Evolutionary conservation across 2,113 vertebrate genomes (phyloP).

Genomic region (Mastomys coucha): DNA sequence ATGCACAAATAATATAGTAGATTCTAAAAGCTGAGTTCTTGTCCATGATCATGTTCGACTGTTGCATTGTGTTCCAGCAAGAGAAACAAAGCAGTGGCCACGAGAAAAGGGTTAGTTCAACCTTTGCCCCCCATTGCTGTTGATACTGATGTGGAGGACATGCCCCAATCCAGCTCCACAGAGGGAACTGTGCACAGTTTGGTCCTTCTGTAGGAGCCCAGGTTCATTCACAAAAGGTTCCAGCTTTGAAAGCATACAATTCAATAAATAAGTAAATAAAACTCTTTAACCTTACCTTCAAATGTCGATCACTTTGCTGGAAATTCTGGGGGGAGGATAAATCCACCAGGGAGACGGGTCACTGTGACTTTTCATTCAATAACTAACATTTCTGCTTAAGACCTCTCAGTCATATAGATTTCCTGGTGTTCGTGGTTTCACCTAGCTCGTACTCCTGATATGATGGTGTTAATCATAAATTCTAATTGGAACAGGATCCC

Average conservation of each 20-base stretch:
- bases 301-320: background rate
- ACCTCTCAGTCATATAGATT: constrained; percentile 51
- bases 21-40: background rate
- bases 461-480: constrained; percentile 77
- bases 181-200: background rate
- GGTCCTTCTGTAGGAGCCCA: constrained; percentile 29
- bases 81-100: background rate
- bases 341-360: background rate
- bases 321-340: constrained; percentile 1
- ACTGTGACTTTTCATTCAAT: constrained; percentile 19
- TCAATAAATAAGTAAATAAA: too few relatives aligned
- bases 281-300: constrained; percentile 59
- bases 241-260: constrained; percentile 21
- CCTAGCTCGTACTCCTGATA: constrained; percentile 65
- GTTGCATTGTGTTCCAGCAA: background rate
- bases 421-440: constrained; percentile 36
- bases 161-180: background rate
- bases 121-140: background rate
- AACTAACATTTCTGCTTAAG: constrained; percentile 60
- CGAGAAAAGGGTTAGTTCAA: background rate
- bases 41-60: background rate
- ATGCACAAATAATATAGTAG: background rate
- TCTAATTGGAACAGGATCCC: constrained; percentile 81
- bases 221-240: background rate
- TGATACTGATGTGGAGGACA: background rate